phyloP scores from a whole-genome alignment of 2,888 invertebrate species.

The Megastigmus dorsalis region DNA sequence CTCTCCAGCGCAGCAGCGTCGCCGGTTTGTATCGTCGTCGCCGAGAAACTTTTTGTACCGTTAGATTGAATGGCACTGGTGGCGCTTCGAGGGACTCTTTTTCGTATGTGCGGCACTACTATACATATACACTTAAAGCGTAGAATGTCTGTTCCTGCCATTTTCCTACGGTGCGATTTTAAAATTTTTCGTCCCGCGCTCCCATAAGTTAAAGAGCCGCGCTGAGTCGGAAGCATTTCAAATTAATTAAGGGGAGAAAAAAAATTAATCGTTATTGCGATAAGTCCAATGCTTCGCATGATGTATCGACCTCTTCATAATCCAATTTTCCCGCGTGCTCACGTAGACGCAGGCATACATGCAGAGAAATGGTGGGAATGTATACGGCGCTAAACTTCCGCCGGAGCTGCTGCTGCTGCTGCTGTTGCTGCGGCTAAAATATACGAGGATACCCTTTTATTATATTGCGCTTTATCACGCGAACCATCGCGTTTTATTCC shows the following conservation, averaged over 20 bases:
- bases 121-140: too few relatives aligned
- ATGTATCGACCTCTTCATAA: slow-evolving; percentile 16
- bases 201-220: too few relatives aligned
- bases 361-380: not conserved
- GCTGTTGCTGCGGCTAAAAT: too few relatives aligned
- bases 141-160: too few relatives aligned
- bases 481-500: slow-evolving; percentile 28
- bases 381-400: not conserved
- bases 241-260: slow-evolving; percentile 20
- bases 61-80: not conserved
- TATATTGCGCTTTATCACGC: slow-evolving; percentile 41
- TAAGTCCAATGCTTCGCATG: not conserved
- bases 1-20: too few relatives aligned
- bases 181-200: too few relatives aligned
- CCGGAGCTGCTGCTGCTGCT: too few relatives aligned
- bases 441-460: slow-evolving; percentile 17
- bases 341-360: not conserved
- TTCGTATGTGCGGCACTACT: too few relatives aligned
- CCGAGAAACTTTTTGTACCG: not conserved
- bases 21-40: too few relatives aligned
- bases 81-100: not conserved
- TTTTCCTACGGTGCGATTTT: too few relatives aligned
- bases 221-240: not conserved
- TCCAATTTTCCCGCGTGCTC: not conserved
- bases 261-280: slow-evolving; percentile 27